Base-by-base conservation (phyloP, 1,140 invertebrate genomes). In the Prorops nasuta region DNA sequence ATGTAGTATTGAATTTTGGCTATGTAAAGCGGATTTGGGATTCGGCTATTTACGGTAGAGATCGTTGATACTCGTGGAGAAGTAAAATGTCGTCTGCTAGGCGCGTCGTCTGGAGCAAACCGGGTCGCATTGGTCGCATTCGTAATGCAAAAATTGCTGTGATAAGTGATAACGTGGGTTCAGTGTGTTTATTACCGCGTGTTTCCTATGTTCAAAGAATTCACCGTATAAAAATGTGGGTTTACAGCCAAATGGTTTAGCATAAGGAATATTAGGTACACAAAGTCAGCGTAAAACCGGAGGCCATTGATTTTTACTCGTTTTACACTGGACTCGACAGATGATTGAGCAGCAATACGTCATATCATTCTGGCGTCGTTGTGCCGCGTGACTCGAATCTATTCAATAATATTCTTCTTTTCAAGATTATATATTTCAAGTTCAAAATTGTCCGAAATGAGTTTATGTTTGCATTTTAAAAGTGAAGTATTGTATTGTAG, bases 41-140 rank as follows among this genome's bases (percentile, higher is more conserved):
- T 24, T 62, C 64, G 64, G 39, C 2, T 16, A 20, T 36, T 22
- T 39, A 36, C 58, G 63, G 28, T n/a, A 9, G 6, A 28, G 2
- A 14, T 67, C 66, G 64, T 34, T 1, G 2, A n/a, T 9, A 3
- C 43, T 63, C 58, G 65, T 37, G 31, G 17, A 22, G 48, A 64
- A 51, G 44, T 64, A 72, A 72, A 64, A 72, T 72, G 69, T 70
- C 69, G 69, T 63, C 66, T 67, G 64, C 64, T 67, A 67, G 63
- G 54, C 65, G 67, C 67, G 66, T 72, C 68, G 69, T 69, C 57
- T 57, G 38, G 49, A 64, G 24, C 24, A 10, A n/a, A 69, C 63
- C 67, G 67, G 64, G 60, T 58, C 54, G 66, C 50, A 51, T 57
- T 65, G 64, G 60, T 58, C 54, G 66, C 50, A 51, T 57, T 65